Evolutionary conservation across 2,113 vertebrate species (phyloP), one percentile per base, ranked within the genome.

Genomic region (human): DNA sequence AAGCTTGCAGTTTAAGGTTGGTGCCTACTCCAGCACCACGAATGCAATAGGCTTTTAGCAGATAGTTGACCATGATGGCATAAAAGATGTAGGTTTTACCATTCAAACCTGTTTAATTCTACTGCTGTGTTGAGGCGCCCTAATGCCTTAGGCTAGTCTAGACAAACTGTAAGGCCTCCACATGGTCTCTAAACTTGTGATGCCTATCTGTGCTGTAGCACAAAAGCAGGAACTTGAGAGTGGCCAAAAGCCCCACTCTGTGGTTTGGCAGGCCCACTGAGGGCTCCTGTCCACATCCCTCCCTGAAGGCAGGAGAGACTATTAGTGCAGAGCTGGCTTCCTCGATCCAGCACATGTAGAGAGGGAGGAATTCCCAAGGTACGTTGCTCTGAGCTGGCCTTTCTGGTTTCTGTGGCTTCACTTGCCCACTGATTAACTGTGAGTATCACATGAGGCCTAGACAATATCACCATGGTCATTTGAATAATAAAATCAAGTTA

Each of bases 401-500:
- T 87, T 78, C 93, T 94, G 76, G 43, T 48, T 91, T 93, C 94
- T 1, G 1, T 23, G 52, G 59, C 48, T 55, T 93, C 30, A 0
- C 32, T 91, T 68, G 79, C 57, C 27, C 32, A 90, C 25, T 43
- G 95, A 96, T 97, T 61, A 97, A 90, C 76, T 89, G 84, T 95
- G 97, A 98, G 91, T 93, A 96, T 97, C 80, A 73, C 83, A 94
- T 90, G 97, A 96, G 88, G 91, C 82, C 40, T 8, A 45, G 76
- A 89, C 73, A 82, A 35, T 68, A 96, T 27, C 87, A 30, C 90
- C 55, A n/a, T 17, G 59, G 97, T 87, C 70, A 52, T 52, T 90
- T 95, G 92, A 97, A 85, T 97, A 95, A 80, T 90, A 93, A 97
- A 98, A 97, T 64, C 79, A 94, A 98, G 94, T 61, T 95, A 89